Conservation (phyloP, 2,113 vertebrate species). For the Zingel zingel region DNA sequence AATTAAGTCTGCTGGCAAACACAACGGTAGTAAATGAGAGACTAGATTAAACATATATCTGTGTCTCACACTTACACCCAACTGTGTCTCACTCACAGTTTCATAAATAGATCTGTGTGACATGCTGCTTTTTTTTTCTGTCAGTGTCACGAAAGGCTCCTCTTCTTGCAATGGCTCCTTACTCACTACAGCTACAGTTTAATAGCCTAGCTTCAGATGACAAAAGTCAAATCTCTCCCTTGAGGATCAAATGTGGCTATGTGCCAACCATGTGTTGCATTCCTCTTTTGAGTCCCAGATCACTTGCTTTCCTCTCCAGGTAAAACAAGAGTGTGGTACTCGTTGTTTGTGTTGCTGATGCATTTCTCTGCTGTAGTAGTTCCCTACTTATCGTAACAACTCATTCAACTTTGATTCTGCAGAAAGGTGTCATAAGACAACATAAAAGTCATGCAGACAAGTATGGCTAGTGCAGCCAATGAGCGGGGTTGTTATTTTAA, state of each 20-base stretch:
- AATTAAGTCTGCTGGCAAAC: slow-evolving; percentile 54
- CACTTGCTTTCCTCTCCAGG: background rate
- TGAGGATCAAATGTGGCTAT: background rate
- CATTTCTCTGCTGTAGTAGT: background rate
- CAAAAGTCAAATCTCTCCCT: slow-evolving; percentile 16
- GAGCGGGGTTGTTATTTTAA: background rate
- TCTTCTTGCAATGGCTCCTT: slow-evolving; percentile 8
- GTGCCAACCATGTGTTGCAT: background rate
- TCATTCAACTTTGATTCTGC: background rate
- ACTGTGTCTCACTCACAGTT: slow-evolving; percentile 11
- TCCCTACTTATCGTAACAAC: background rate
- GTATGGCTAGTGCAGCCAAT: background rate
- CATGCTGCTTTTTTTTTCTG: background rate
- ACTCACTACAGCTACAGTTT: background rate
- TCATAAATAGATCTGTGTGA: slow-evolving; percentile 52
- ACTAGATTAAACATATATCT: slow-evolving; percentile 30
- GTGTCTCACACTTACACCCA: slow-evolving; percentile 3
- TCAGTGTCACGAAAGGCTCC: slow-evolving; percentile 1
- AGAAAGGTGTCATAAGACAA: background rate
- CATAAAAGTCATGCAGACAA: background rate
- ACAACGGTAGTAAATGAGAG: slow-evolving; percentile 55
- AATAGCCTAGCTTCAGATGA: slow-evolving; percentile 15
- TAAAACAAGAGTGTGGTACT: background rate
- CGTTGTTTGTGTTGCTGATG: background rate
- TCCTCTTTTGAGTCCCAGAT: background rate